Base-by-base conservation (phyloP, 2,113 vertebrate genomes). In the Mandrillus leucophaeus region DNA sequence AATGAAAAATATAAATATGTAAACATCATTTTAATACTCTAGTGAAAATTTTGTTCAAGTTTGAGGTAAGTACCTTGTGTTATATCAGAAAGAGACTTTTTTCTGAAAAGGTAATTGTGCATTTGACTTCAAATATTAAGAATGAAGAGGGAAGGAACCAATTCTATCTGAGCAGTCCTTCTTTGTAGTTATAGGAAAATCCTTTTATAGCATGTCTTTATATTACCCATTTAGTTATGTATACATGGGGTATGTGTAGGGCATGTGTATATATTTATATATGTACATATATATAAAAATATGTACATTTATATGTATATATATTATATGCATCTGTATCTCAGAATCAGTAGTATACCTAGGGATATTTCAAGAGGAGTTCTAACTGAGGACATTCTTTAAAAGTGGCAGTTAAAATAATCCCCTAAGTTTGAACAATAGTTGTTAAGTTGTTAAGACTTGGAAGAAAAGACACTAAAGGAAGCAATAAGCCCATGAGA, bases 331-430 rank as follows among this genome's bases (percentile, higher is more conserved):
- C 7, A 38, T 35, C 40, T 96, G 8, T 52, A 50, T 55, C 9
- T 81, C 50, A 86, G 72, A 73, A 81, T 61, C 64, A 81, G 57
- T 45, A 7, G 1, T 81, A 43, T 35, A 82, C 8, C 6, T 48
- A 64, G 50, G 40, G 20, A 17, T 61, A 43, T 76, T 87, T 90
- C 7, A 38, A 38, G 40, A 85, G 12, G n/a, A 25, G 40, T 13
- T 92, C 48, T 70, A 52, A n/a, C 68, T 18, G 43, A 82, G 66
- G 22, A 59, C 3, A 66, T 70, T 75, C 32, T 38, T 87, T 81
- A 66, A 85, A 55, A 72, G n/a, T 94, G 38, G 17, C 48, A 61
- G 64, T 96, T 88, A 52, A 84, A 95, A 73, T 32, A 88, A 85
- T 75, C 45, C 7, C 55, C 75, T 79, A 32, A 68, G 1, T 84